A percentile compares a stretch with the other conserved stretches of the same genome.
Conservation (phyloP, 2,888 invertebrate species). For the Meghimatium bilineatum region DNA sequence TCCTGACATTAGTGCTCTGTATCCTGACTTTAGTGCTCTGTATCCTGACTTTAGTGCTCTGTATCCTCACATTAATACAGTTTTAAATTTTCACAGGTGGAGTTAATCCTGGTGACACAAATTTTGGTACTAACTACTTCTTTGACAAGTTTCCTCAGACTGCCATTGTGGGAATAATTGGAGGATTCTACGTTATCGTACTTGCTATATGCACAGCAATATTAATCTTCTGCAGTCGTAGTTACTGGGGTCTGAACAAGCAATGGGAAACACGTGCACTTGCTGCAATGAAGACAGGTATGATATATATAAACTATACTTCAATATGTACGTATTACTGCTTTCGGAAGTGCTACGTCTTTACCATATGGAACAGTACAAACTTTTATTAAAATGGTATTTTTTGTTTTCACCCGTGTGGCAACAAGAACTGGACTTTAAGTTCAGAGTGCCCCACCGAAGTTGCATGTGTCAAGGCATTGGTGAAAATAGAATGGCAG, state of each 20-base stretch:
- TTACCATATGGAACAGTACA: too few species aligned
- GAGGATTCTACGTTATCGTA: conserved; percentile 37
- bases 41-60: not conserved
- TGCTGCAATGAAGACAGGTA: conserved; percentile 41
- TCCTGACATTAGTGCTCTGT: not conserved
- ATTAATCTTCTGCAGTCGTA: conserved; percentile 35
- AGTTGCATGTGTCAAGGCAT: too few species aligned
- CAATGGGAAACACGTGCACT: conserved; percentile 51
- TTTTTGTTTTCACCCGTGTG: too few species aligned
- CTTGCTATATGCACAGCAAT: conserved; percentile 34
- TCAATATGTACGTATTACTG: too few species aligned
- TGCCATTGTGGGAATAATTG: conserved; percentile 50
- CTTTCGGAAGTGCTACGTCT: too few species aligned
- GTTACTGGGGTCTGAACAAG: conserved; percentile 45
- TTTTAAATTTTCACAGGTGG: conserved; percentile 39
- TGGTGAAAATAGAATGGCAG: too few species aligned
- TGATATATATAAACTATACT: not conserved
- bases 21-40: not conserved
- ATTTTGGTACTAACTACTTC: conserved; percentile 27
- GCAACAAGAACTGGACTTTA: too few species aligned
- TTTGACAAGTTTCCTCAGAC: conserved; percentile 48
- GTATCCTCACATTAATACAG: not conserved
- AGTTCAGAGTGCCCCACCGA: too few species aligned
- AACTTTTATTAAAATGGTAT: too few species aligned
- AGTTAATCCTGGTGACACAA: conserved; percentile 38